Conservation (phyloP, 2,113 vertebrate genomes). For the Callaeas wilsoni region DNA sequence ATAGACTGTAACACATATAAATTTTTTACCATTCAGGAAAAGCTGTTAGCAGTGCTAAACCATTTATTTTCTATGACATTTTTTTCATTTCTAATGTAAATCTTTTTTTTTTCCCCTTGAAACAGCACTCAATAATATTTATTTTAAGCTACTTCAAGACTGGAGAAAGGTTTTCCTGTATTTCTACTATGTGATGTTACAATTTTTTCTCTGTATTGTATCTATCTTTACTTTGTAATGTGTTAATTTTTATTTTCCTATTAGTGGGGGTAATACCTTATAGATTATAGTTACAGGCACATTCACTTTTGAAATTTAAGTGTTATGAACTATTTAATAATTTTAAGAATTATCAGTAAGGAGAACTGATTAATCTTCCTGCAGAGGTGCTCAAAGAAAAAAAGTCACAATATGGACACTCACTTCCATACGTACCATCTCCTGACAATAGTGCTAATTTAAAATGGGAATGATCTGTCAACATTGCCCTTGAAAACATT, state of each 20-base stretch:
- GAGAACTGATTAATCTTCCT: not conserved
- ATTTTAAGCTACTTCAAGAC: not conserved
- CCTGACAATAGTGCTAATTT: not conserved
- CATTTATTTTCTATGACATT: not conserved
- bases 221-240: not conserved
- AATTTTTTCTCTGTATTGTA: not conserved
- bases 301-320: not conserved
- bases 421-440: not conserved
- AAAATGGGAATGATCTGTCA: not conserved
- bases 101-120: not conserved
- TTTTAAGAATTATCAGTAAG: not conserved
- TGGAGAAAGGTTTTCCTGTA: not conserved
- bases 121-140: not conserved
- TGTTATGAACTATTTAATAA: not conserved
- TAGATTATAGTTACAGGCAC: not conserved
- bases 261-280: not conserved
- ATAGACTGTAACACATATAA: not conserved
- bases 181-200: not conserved
- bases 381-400: not conserved
- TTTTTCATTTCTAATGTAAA: not conserved
- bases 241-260: not conserved
- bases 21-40: not conserved
- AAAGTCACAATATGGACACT: not conserved
- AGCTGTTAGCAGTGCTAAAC: not conserved
- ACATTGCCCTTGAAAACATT: slow-evolving; percentile 8